phyloP scores from a whole-genome alignment of 2,113 vertebrate genomes.

The Oryzias javanicus region DNA sequence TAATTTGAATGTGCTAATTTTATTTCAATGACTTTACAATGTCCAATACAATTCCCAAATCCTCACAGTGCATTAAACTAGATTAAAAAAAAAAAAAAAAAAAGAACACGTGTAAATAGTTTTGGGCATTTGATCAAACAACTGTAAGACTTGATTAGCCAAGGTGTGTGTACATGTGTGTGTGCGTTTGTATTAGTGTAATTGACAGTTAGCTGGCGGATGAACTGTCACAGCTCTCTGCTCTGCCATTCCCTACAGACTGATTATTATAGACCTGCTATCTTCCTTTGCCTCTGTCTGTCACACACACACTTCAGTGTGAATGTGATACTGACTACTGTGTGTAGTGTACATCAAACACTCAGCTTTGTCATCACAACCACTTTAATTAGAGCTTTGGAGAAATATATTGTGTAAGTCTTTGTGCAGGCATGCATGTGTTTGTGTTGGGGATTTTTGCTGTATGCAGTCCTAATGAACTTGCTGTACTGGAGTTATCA shows the following conservation, averaged over 20 bases:
- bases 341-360: slow-evolving; percentile 61
- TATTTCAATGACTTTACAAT: slow-evolving; percentile 13
- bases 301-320: slow-evolving; percentile 16
- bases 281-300: slow-evolving; percentile 29
- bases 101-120: slow-evolving; percentile 35
- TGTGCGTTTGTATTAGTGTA: slow-evolving; percentile 36
- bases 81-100: slow-evolving; percentile 1
- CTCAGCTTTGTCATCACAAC: slow-evolving; percentile 59
- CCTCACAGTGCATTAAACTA: not conserved
- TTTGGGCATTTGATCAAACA: slow-evolving; percentile 43
- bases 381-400: slow-evolving; percentile 66
- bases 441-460: slow-evolving; percentile 25
- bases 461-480: slow-evolving; percentile 44
- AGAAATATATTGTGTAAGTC: slow-evolving; percentile 18
- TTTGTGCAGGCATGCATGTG: slow-evolving; percentile 6
- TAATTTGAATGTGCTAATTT: slow-evolving; percentile 33
- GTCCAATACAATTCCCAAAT: slow-evolving; percentile 7
- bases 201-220: slow-evolving; percentile 58
- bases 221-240: slow-evolving; percentile 64
- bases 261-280: slow-evolving; percentile 69
- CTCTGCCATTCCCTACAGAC: slow-evolving; percentile 57
- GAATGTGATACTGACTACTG: slow-evolving; percentile 52
- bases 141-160: slow-evolving; percentile 46
- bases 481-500: slow-evolving; percentile 42
- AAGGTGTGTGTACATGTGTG: slow-evolving; percentile 10